Base-by-base conservation (phyloP, 2,113 vertebrate species). In the Callithrix jacchus region DNA sequence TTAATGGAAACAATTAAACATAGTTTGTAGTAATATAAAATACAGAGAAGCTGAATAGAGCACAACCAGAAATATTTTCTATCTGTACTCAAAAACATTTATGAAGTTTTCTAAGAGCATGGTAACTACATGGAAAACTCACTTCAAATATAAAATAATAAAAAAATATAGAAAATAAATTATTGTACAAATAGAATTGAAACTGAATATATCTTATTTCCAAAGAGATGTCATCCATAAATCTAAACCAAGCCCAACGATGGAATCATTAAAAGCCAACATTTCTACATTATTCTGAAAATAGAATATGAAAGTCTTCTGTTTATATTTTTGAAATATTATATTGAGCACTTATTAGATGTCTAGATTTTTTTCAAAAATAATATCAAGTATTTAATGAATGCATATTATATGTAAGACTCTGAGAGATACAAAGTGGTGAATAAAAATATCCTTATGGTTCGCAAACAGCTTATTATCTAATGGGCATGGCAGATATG, bases 1-100 rank as follows among this genome's bases (percentile, higher is more conserved):
- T 93, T 97, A 77, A 96, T 68, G 47, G 35, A 97, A 96, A 25
- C 37, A 0, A 97, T 97, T 52, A 96, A 97, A 96, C 40, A 77
- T 32, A 81, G 42, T 58, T 82, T 56, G 42, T 12, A 13, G 25
- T 93, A 16, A 58, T 40, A 80, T 83, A 42, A 91, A 91, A 89
- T 73, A 45, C 20, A 93, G 37, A 96, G 89, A 94, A 89, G 45
- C 1, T 56, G 30, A 64, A 1, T 9, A 96, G 8, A 94, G 16
- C 35, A 27, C 68, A 68, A 23, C 58, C 66, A 94, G 52, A 96
- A 14, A 79, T 70, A 93, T 45, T 83, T 70, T 37, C 12, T 68
- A 23, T 56, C 37, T 73, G 12, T 85, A 30, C n/a, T 94, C 94
- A 74, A 85, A 93, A 90, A n/a, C 42, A 94, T 66, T 64, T 66